Conservation (phyloP, 2,797 vertebrate species). For the Lepidocolaptes lacrymiger region DNA sequence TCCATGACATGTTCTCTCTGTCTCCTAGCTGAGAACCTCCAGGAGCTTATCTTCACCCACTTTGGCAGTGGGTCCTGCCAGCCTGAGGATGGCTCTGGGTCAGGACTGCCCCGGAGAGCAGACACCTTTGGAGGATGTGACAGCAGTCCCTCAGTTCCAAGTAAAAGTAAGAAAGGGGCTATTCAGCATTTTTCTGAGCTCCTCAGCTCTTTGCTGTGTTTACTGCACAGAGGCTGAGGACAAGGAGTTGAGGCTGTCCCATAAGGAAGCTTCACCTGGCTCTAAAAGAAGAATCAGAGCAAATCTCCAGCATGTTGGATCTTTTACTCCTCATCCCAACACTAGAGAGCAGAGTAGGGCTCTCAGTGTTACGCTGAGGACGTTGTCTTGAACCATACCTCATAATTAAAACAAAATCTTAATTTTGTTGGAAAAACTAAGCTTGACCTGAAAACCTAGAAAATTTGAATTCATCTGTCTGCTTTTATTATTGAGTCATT, state of each 20-base stretch:
- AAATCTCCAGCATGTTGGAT: neutral
- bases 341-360: conserved; percentile 46
- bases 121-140: conserved; percentile 93
- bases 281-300: neutral
- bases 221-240: neutral
- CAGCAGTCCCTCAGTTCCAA: conserved; percentile 72
- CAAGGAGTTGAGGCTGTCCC: neutral
- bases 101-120: conserved; percentile 80
- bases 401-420: neutral
- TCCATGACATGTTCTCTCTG: neutral
- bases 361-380: neutral
- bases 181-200: neutral
- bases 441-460: neutral
- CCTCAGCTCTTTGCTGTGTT: neutral
- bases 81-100: conserved; percentile 68
- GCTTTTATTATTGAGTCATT: neutral
- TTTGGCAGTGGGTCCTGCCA: conserved; percentile 63
- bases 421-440: neutral
- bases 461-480: neutral
- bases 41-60: conserved; percentile 84
- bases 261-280: neutral
- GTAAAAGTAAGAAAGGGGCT: conserved; percentile 81
- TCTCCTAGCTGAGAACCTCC: conserved; percentile 88
- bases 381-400: neutral
- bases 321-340: neutral